phyloP scores from a whole-genome alignment of 2,888 invertebrate genomes.

The Odontothrips loti region DNA sequence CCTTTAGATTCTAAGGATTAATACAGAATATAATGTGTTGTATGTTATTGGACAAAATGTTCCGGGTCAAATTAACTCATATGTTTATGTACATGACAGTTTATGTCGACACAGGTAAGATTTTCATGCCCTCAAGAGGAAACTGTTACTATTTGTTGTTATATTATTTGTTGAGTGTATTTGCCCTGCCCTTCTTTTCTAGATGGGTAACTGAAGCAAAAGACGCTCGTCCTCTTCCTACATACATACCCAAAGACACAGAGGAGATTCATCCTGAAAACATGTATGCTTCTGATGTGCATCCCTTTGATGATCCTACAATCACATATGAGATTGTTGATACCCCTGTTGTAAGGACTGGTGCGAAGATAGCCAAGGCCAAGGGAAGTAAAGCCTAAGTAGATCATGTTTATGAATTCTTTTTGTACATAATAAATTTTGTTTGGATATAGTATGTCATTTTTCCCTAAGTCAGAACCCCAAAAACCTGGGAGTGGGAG shows the following conservation, averaged over 20 bases:
- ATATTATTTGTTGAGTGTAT: background rate
- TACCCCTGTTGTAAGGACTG: background rate
- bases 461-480: no score
- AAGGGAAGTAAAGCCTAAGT: background rate
- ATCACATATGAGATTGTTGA: constrained; percentile 55
- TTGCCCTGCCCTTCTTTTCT: constrained; percentile 29
- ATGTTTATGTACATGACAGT: constrained; percentile 79
- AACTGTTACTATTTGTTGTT: constrained; percentile 40
- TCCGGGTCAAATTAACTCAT: constrained; percentile 76
- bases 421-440: no score
- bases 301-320: constrained; percentile 67
- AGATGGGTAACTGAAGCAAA: constrained; percentile 40
- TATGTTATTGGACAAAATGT: constrained; percentile 78
- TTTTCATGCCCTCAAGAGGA: constrained; percentile 37
- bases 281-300: constrained; percentile 69
- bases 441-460: no score
- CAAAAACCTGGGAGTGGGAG: no score
- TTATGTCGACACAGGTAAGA: constrained; percentile 57
- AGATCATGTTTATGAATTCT: background rate
- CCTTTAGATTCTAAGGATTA: constrained; percentile 81
- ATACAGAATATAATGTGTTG: constrained; percentile 89
- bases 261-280: constrained; percentile 62
- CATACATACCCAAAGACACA: constrained; percentile 58
- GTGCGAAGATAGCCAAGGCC: background rate
- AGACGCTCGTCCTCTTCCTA: constrained; percentile 72